These are phyloP conservation scores for Elegia similella DNA, from an alignment of 2,888 invertebrate genomes.

Conservation along the genomic window DNA sequence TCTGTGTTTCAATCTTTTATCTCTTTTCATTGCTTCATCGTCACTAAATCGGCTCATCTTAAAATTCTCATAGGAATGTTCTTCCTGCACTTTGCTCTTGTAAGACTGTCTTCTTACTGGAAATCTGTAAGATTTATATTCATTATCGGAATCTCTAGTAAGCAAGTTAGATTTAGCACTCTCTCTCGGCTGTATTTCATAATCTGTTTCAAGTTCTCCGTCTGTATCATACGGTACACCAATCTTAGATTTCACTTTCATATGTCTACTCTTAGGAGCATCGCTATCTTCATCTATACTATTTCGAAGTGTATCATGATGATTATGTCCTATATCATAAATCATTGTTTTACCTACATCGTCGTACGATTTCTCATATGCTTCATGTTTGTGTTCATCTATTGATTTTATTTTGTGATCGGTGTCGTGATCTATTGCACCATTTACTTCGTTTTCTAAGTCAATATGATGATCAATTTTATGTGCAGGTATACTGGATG, in stretches of 20 bases:
- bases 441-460: neutral
- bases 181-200: neutral
- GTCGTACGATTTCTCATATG: neutral
- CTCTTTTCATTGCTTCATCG: neutral
- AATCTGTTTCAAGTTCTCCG: neutral
- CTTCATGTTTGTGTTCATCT: neutral
- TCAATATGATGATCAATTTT: neutral
- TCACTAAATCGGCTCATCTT: neutral
- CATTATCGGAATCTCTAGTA: neutral
- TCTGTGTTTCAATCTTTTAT: neutral
- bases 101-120: neutral
- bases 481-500: slow-evolving; percentile 3
- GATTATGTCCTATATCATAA: neutral
- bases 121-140: neutral
- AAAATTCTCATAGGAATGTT: neutral
- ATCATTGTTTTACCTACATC: slow-evolving; percentile 1
- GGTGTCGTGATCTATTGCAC: neutral
- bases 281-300: neutral
- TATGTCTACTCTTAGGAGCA: neutral
- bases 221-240: neutral
- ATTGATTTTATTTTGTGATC: neutral
- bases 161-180: neutral
- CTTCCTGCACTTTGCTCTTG: neutral
- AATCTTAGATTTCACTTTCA: neutral
- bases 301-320: neutral